Percentiles rank a stretch among this genome's conserved stretches.
phyloP scores from a whole-genome alignment of 2,113 vertebrate species.

The Lontra canadensis region DNA sequence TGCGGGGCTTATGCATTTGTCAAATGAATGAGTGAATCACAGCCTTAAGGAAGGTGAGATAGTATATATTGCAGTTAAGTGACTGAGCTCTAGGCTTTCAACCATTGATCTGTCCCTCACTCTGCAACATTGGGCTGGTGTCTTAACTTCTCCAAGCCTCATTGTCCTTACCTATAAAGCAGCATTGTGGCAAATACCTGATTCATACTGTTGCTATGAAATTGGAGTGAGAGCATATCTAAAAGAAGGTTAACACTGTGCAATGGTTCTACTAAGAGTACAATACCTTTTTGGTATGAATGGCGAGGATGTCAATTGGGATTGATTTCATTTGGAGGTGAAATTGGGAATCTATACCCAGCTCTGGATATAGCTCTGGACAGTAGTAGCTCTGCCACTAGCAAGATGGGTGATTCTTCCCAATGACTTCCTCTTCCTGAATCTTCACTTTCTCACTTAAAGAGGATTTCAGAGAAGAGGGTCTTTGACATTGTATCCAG shows the following conservation, averaged over 20 bases:
- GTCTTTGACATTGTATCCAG: background rate
- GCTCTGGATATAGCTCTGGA: background rate
- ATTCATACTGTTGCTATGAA: background rate
- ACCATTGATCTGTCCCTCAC: background rate
- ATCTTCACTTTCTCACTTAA: background rate
- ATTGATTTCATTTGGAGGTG: background rate
- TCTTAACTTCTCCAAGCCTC: background rate
- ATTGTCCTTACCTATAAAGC: background rate
- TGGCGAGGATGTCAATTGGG: background rate
- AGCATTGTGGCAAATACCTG: background rate
- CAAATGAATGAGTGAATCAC: background rate
- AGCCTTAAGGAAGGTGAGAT: background rate
- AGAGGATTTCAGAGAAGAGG: background rate
- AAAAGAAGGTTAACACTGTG: background rate
- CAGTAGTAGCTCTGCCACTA: background rate
- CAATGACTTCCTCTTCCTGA: background rate
- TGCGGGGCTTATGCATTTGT: background rate
- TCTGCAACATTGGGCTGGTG: background rate
- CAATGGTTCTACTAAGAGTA: background rate
- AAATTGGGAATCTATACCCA: background rate
- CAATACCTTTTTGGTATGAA: background rate
- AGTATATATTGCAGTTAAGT: background rate
- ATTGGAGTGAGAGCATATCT: background rate
- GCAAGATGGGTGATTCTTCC: background rate
- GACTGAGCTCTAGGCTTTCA: background rate